These are phyloP conservation scores for Colostygia pectinataria DNA, from an alignment of 2,888 invertebrate species.

Conservation along the genomic window DNA sequence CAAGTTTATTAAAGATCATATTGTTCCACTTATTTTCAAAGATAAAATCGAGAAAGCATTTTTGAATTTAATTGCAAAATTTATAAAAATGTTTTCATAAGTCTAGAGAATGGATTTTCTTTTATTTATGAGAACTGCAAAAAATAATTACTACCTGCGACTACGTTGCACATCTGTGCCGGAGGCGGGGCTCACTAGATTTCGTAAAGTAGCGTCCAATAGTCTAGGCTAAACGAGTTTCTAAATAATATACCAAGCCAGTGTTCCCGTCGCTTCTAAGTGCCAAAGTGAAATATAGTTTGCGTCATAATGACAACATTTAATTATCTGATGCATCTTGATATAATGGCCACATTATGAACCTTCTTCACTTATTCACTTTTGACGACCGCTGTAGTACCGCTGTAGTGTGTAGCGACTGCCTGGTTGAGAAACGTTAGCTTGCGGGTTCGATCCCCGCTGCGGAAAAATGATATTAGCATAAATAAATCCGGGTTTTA, in stretches of 20 bases:
- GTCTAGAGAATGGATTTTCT: neutral
- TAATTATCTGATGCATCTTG: too few species aligned
- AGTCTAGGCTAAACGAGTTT: slow-evolving; percentile 29
- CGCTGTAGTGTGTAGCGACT: too few species aligned
- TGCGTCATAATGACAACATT: neutral
- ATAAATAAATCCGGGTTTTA: too few species aligned
- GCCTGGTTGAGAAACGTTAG: too few species aligned
- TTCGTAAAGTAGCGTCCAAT: slow-evolving; percentile 36
- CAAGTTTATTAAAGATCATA: neutral
- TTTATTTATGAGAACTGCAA: slow-evolving; percentile 13
- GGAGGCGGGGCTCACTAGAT: slow-evolving; percentile 29
- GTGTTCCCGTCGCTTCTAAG: slow-evolving; percentile 6
- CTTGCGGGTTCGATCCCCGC: too few species aligned
- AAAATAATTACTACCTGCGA: slow-evolving; percentile 23
- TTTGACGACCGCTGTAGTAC: too few species aligned
- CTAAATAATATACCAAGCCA: slow-evolving; percentile 10
- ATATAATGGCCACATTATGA: too few species aligned
- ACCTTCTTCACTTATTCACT: too few species aligned
- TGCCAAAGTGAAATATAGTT: too few species aligned
- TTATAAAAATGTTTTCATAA: neutral
- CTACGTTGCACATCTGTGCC: slow-evolving; percentile 24
- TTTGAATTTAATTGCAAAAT: neutral
- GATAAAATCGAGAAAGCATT: neutral
- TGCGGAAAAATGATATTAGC: too few species aligned
- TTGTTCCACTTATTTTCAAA: neutral